Evolutionary conservation across 2,888 invertebrate species (phyloP), one percentile per base, ranked within the genome.

Genomic region (Ormia ochracea): DNA sequence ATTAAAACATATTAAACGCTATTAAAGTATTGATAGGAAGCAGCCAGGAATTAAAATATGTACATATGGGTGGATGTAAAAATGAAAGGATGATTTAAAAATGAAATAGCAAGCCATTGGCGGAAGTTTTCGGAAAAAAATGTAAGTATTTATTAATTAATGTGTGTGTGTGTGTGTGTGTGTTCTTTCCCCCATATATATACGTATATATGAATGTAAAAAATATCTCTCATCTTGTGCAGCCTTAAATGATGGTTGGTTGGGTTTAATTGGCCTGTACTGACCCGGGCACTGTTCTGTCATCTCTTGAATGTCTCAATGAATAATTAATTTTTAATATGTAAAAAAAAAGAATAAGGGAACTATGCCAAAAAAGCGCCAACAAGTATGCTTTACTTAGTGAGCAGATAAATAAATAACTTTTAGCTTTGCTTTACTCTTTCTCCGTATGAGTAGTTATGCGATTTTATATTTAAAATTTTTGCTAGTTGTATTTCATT

Each of bases 301-400:
- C 76, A 76, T 80, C 80, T 80, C 73, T 76, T 69, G 52, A 80
- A 80, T 76, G 72, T 76, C 80, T 80, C 80, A 80, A 80, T 80
- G 68, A 80, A 80, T 76, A 76, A 76, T 76, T 73, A 61, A 80
- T 80, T 72, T 63, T 48, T 43, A 14, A 21, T 54, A 17, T 41
- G 72, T n/a, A 72, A 43, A 31, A 52, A 61, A 19, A 19, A 50
- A 31, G 45, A 66, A 28, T 2, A 23, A 36, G 23, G 31, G 23
- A 50, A 63, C 61, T 56, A 68, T 58, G 21, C 33, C 36, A 50
- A 72, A 54, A 56, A 56, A 65, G 41, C 58, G 56, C 50, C 70
- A 70, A 33, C 28, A 77, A 77, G 26, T 58, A 72, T 73, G 54
- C 76, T 73, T 45, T 68, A 23, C 28, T 26, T 17, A 38, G 28